Conservation (phyloP, 1,140 invertebrate genomes). For the Drosophila murphyi region DNA sequence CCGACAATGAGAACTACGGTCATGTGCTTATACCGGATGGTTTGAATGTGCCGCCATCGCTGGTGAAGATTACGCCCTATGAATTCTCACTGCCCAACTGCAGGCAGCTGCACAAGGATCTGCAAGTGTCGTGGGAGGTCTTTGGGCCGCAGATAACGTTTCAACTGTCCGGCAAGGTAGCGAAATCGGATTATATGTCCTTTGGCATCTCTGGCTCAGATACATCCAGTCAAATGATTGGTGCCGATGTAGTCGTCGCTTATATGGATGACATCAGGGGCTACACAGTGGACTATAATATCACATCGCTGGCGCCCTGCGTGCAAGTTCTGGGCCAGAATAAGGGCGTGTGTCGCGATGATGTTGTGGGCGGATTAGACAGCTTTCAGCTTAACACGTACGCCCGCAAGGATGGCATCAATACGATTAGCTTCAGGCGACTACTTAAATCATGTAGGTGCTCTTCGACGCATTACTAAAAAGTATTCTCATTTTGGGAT, state of each 20-base stretch:
- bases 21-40: slow-evolving; percentile 92
- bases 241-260: slow-evolving; percentile 92
- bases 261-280: slow-evolving; percentile 90
- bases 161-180: slow-evolving; percentile 92
- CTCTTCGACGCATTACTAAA: not conserved
- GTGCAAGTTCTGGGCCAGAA: slow-evolving; percentile 93
- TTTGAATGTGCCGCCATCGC: slow-evolving; percentile 93
- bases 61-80: slow-evolving; percentile 87
- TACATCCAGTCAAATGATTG: slow-evolving; percentile 91
- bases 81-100: slow-evolving; percentile 91
- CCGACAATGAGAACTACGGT: slow-evolving; percentile 89
- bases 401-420: slow-evolving; percentile 90
- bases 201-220: slow-evolving; percentile 93
- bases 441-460: slow-evolving; percentile 89
- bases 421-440: slow-evolving; percentile 91
- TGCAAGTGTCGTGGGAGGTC: slow-evolving; percentile 95
- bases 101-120: slow-evolving; percentile 92
- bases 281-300: slow-evolving; percentile 92
- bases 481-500: not conserved
- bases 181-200: slow-evolving; percentile 92
- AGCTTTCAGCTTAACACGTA: slow-evolving; percentile 91
- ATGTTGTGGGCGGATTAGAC: slow-evolving; percentile 90
- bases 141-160: slow-evolving; percentile 95
- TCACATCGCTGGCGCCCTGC: slow-evolving; percentile 94
- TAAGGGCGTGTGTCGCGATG: slow-evolving; percentile 94